Evolutionary conservation across 2,888 invertebrate genomes (phyloP).

Genomic region (Cyrtodaria siliqua): DNA sequence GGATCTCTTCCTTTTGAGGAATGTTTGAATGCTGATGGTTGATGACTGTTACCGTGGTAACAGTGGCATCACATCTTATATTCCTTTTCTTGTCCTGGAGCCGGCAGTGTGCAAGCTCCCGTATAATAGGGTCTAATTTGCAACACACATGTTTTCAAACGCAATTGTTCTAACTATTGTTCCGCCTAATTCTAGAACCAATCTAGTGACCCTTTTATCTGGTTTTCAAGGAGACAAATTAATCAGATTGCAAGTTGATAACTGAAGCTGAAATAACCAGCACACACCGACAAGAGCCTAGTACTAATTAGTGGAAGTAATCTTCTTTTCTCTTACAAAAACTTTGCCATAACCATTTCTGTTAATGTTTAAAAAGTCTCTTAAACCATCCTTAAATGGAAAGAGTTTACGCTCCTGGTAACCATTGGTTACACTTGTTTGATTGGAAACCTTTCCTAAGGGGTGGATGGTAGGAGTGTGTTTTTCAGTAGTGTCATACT

Average conservation of each 20-base stretch:
- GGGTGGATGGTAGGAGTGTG: no score
- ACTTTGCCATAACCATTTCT: conserved; percentile 32
- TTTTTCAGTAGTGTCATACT: no score
- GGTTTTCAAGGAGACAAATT: conserved; percentile 62
- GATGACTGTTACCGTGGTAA: no score
- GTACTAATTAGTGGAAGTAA: conserved; percentile 58
- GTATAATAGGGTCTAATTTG: conserved; percentile 57
- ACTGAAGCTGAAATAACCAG: conserved; percentile 53
- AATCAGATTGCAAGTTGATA: conserved; percentile 63
- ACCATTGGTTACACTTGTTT: background rate
- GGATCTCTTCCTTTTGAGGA: no score
- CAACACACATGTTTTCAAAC: conserved; percentile 44
- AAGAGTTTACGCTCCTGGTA: conserved; percentile 11
- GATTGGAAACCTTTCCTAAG: background rate
- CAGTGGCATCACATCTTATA: no score
- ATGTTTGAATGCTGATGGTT: no score
- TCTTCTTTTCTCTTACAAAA: conserved; percentile 56
- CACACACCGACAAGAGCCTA: conserved; percentile 45
- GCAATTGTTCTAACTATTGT: conserved; percentile 65
- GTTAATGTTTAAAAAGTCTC: conserved; percentile 41
- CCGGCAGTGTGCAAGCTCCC: conserved; percentile 1
- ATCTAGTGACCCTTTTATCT: conserved; percentile 62
- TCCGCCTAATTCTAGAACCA: conserved; percentile 62
- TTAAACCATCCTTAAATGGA: conserved; percentile 35
- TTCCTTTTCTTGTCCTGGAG: no score